Base-by-base conservation (phyloP, 2,888 invertebrate species). In the Mylabris sibirica region DNA sequence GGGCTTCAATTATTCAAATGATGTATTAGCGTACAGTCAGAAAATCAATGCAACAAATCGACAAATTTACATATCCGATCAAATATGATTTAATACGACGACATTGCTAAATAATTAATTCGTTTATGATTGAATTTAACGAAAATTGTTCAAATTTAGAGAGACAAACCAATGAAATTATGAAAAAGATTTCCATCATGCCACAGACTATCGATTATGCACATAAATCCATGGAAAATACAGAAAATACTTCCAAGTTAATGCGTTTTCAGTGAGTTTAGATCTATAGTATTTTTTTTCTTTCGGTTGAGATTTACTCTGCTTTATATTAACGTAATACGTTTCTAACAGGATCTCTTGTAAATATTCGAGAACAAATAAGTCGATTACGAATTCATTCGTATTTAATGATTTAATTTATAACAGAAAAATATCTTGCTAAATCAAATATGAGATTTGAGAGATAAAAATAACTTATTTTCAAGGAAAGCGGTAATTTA, bases 241-340 rank as follows among this genome's bases (percentile, higher is more conserved):
- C 20, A 20, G 49, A 59, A 69, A 72, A 73, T 66, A 71, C 71
- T 73, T 22, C 22, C 17, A 65, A 60, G 68, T 65, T 68, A 74
- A 75, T 76, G 71, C 74, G 70, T 72, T 75, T 74, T 72, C 73
- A 75, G 74, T 73, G 72, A 74, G 71, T 72, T 74, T 70, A 74
- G 75, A 75, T 75, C 74, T 75, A 65, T 26, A 26, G 69, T 69
- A 24, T 67, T 68, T 60, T 24, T 24, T 44, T 14, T 12, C 44
- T 1, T 4, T n/a, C n/a, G n/a, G n/a, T n/a, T n/a, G 12, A 74
- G 73, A 73, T n/a, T 74, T 74, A 73, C 72, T 65, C 67, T 71
- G 69, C 72, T 22, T 70, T 73, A 74, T 74, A 74, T 76, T 75
- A 76, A 75, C 74, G 74, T 75, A 75, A 76, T 75, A 75, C 74